These are phyloP conservation scores for Drosophila dunni DNA, from an alignment of 1,140 invertebrate species.

Conservation along the genomic window DNA sequence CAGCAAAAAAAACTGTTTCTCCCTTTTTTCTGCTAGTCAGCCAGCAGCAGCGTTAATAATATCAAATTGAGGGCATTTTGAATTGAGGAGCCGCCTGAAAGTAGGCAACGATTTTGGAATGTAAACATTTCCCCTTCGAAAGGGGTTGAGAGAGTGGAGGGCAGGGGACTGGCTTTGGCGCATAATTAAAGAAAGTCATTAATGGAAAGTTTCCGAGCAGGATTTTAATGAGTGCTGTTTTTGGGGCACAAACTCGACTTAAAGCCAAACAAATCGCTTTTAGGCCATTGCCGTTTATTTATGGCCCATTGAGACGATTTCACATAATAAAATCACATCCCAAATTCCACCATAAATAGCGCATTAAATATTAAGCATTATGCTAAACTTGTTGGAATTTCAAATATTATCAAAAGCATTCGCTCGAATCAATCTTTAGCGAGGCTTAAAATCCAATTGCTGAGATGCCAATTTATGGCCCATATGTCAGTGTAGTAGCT, in stretches of 20 bases:
- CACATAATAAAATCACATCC: constrained; percentile 35
- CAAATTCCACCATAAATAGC: constrained; percentile 22
- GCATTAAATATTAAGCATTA: constrained; percentile 23
- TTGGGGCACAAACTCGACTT: neutral
- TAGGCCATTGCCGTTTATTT: constrained; percentile 31
- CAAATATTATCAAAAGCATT: constrained; percentile 23
- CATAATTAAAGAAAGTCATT: constrained; percentile 41
- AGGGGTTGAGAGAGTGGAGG: neutral
- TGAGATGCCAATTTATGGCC: neutral
- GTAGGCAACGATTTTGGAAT: constrained; percentile 29
- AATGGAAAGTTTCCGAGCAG: constrained; percentile 27
- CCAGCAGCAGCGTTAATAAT: constrained; percentile 40
- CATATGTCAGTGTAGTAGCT: neutral
- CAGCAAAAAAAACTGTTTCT: constrained; percentile 3
- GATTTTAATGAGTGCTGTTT: constrained; percentile 31
- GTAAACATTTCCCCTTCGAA: constrained; percentile 4
- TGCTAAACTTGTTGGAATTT: constrained; percentile 18
- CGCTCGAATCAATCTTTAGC: constrained; percentile 20
- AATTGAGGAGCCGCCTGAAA: constrained; percentile 7
- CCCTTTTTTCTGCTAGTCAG: neutral
- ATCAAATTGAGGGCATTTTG: constrained; percentile 52
- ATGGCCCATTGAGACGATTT: constrained; percentile 25
- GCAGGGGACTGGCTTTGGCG: neutral
- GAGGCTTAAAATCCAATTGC: neutral
- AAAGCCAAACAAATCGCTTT: constrained; percentile 32